Percentiles rank a stretch among this genome's conserved stretches.
These are phyloP conservation scores for Anagyrus pseudococci DNA, from an alignment of 2,888 invertebrate species.

Conservation along the genomic window DNA sequence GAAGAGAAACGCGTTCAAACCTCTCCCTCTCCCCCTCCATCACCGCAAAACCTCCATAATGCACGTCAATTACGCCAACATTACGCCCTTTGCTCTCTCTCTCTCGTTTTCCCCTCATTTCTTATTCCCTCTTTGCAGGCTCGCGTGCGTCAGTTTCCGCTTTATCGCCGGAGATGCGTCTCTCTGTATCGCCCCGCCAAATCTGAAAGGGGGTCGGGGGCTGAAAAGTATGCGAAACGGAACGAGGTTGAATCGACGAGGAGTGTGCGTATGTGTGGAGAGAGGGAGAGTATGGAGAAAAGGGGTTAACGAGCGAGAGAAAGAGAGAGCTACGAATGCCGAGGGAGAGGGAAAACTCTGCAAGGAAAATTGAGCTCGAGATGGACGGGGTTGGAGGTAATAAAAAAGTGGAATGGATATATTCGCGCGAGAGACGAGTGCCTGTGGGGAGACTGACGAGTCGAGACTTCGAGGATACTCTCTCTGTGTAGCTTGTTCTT, in stretches of 20 bases:
- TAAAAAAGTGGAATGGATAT: background rate
- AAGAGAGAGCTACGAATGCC: background rate
- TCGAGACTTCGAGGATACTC: too few species aligned
- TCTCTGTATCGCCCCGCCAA: background rate
- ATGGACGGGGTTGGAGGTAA: background rate
- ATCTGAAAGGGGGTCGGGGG: background rate
- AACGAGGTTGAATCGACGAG: background rate
- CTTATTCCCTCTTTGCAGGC: constrained; percentile 21
- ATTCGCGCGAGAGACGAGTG: too few species aligned
- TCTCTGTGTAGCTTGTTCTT: background rate
- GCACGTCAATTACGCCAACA: constrained; percentile 17
- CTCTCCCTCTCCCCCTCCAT: background rate
- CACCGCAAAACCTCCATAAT: constrained; percentile 1
- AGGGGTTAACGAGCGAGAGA: constrained; percentile 23
- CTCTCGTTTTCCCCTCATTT: constrained; percentile 3
- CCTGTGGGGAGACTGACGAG: too few species aligned
- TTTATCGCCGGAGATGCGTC: constrained; percentile 4
- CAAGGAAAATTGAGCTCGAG: background rate
- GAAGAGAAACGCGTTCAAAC: background rate
- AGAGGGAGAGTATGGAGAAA: constrained; percentile 4
- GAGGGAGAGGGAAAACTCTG: background rate
- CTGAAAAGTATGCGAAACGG: background rate
- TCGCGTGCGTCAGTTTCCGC: constrained; percentile 13
- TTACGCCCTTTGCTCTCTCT: background rate
- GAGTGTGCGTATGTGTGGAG: too few species aligned